These are phyloP conservation scores for Ceuthmochares aereus DNA, from an alignment of 2,113 vertebrate species.

Conservation along the genomic window DNA sequence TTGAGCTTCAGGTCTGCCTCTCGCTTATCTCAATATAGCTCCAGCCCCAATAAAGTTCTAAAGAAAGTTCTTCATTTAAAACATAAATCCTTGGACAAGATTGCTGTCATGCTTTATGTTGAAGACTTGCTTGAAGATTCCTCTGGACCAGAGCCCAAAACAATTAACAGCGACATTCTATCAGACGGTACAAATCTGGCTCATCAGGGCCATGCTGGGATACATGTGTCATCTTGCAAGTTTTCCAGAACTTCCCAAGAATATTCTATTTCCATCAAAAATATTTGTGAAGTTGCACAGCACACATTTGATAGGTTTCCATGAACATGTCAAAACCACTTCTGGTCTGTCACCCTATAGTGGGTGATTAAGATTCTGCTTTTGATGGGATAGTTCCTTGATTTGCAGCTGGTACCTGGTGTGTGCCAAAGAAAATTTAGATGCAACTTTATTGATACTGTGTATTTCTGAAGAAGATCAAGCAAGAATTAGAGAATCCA, in stretches of 20 bases:
- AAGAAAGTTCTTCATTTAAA: conserved; percentile 7
- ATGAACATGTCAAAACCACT: neutral
- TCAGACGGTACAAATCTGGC: neutral
- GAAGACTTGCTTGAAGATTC: neutral
- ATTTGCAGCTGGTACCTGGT: neutral
- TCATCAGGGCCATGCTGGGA: neutral
- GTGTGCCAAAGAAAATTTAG: neutral
- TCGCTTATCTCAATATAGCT: neutral
- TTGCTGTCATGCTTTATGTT: neutral
- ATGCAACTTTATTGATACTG: neutral
- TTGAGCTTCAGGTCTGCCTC: neutral
- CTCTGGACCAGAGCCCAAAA: neutral
- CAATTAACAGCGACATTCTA: neutral
- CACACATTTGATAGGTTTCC: neutral
- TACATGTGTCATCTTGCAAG: neutral
- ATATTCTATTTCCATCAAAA: neutral
- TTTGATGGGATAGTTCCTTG: neutral
- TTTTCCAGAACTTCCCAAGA: conserved; percentile 3
- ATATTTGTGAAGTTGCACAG: neutral
- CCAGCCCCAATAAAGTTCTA: neutral
- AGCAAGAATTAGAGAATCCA: conserved; percentile 25
- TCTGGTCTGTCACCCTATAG: neutral
- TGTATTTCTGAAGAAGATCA: conserved; percentile 18
- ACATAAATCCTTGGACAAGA: neutral
- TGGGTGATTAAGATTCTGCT: neutral